Percentiles rank a stretch among this genome's conserved stretches.
Evolutionary conservation across 2,888 invertebrate genomes (phyloP).

Genomic region (Aelia acuminata): DNA sequence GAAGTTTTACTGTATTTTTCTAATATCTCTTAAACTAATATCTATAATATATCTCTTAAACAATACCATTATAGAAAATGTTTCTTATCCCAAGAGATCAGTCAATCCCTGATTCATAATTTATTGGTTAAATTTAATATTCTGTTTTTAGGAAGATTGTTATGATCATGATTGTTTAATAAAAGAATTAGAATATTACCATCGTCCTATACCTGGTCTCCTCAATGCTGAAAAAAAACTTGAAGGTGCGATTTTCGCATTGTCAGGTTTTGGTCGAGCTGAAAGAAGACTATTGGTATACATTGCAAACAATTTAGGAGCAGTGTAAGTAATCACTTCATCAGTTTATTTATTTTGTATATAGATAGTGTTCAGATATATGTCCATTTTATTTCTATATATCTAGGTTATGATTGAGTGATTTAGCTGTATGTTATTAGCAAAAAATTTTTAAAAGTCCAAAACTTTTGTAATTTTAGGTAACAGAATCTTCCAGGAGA

Average conservation of each 20-base stretch:
- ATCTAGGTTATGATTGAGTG: neutral
- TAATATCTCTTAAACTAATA: no score
- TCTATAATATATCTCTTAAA: no score
- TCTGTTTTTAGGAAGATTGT: constrained; percentile 76
- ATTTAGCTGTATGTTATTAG: no score
- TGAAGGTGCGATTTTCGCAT: constrained; percentile 79
- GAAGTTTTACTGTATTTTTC: no score
- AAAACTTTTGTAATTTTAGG: no score
- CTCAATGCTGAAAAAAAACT: constrained; percentile 71
- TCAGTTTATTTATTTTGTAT: neutral
- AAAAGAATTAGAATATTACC: constrained; percentile 79
- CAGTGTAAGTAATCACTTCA: constrained; percentile 72
- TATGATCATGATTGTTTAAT: constrained; percentile 71
- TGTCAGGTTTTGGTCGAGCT: constrained; percentile 82
- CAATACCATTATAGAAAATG: no score
- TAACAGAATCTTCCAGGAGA: no score
- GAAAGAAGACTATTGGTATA: constrained; percentile 83
- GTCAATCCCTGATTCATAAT: no score
- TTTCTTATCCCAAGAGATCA: no score
- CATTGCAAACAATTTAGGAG: constrained; percentile 81
- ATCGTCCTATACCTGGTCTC: constrained; percentile 76
- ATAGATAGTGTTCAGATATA: neutral
- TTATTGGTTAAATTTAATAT: constrained; percentile 25
- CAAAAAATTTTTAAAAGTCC: no score
- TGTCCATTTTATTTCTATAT: neutral